These are phyloP conservation scores for Leuciscus waleckii DNA, from an alignment of 2,797 vertebrate species.

Conservation along the genomic window DNA sequence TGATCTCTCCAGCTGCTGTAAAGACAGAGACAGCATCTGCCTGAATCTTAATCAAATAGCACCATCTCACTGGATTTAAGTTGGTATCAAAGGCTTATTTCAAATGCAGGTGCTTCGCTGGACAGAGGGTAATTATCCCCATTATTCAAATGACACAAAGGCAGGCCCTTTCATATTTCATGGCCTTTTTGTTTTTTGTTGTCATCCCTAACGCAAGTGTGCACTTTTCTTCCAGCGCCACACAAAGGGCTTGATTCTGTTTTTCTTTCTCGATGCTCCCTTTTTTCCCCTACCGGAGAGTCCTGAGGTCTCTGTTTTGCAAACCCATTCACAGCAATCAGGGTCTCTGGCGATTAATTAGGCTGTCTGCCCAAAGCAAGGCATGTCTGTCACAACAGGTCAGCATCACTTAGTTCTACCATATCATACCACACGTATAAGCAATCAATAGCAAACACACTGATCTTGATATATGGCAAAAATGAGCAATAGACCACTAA, in stretches of 20 bases:
- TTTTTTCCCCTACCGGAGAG: slow-evolving; percentile 38
- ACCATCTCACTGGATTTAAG: slow-evolving; percentile 62
- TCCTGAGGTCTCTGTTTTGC: slow-evolving; percentile 65
- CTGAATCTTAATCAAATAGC: slow-evolving; percentile 63
- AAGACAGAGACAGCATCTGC: slow-evolving; percentile 37
- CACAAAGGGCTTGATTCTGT: slow-evolving; percentile 58
- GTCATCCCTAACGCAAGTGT: slow-evolving; percentile 57
- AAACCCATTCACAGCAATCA: slow-evolving; percentile 71
- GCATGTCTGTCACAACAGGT: slow-evolving; percentile 63
- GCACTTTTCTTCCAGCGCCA: slow-evolving; percentile 48
- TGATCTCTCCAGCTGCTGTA: slow-evolving; percentile 46
- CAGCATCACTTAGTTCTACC: slow-evolving; percentile 30
- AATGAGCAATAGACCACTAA: neutral
- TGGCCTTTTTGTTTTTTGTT: slow-evolving; percentile 70
- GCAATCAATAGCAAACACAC: slow-evolving; percentile 11
- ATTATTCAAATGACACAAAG: slow-evolving; percentile 79
- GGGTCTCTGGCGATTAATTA: slow-evolving; percentile 70
- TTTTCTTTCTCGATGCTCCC: slow-evolving; percentile 48
- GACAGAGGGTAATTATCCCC: slow-evolving; percentile 77
- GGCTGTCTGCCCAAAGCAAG: slow-evolving; percentile 54
- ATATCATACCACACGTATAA: slow-evolving; percentile 32
- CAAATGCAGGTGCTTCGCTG: slow-evolving; percentile 73
- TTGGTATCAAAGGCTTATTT: slow-evolving; percentile 72
- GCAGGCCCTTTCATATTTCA: slow-evolving; percentile 78
- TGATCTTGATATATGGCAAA: neutral